Evolutionary conservation across 92 coral and sea anemone genomes (phyloP).

Genomic region (Paramuricea clavata): DNA sequence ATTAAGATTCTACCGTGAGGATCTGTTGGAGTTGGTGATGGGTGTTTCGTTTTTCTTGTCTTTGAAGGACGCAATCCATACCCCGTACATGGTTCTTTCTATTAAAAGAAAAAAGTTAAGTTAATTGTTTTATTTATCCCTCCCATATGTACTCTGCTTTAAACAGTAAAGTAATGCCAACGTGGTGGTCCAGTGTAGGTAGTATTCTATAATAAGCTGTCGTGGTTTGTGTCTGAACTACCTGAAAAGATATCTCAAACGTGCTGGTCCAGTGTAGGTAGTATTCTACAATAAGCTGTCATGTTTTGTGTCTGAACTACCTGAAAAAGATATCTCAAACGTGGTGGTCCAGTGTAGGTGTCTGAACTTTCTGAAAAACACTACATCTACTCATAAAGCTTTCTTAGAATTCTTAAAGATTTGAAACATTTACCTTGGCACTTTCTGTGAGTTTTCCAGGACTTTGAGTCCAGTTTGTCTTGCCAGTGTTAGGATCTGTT

Average conservation of each 20-base stretch:
- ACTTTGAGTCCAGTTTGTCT: neutral
- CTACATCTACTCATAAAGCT: too few relatives aligned
- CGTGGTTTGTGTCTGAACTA: too few relatives aligned
- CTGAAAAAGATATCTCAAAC: too few relatives aligned
- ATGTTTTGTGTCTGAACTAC: too few relatives aligned
- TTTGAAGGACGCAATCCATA: constrained; percentile 14
- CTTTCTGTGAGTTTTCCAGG: neutral
- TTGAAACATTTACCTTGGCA: neutral
- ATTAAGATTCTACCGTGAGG: neutral
- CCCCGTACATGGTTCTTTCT: neutral
- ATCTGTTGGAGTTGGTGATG: neutral
- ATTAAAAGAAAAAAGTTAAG: neutral
- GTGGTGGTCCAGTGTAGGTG: neutral
- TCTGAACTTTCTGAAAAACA: too few relatives aligned
- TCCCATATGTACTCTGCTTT: too few relatives aligned
- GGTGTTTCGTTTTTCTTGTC: neutral
- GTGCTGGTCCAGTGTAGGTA: too few relatives aligned
- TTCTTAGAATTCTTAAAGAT: neutral
- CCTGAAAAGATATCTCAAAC: too few relatives aligned
- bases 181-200: neutral
- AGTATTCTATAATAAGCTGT: too few relatives aligned
- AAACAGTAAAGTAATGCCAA: neutral
- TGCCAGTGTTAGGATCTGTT: constrained; percentile 1
- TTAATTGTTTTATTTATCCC: too few relatives aligned
- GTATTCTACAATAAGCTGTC: too few relatives aligned